phyloP scores from a whole-genome alignment of 2,888 invertebrate genomes.

The Stomorhina lunata region DNA sequence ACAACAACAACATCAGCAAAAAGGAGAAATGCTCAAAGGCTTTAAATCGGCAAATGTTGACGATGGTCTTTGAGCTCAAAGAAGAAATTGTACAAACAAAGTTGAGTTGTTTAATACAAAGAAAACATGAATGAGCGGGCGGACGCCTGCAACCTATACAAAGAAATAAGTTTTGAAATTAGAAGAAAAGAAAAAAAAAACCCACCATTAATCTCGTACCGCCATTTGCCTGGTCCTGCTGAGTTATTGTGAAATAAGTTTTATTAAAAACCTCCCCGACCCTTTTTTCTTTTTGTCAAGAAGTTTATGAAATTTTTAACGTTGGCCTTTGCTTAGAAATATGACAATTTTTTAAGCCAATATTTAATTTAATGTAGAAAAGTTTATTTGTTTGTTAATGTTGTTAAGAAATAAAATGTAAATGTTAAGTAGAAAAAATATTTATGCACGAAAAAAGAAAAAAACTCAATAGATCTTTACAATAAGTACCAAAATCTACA shows the following conservation, averaged over 20 bases:
- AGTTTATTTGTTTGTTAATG: conserved; percentile 30
- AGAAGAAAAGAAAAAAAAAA: too few species aligned
- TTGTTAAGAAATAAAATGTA: conserved; percentile 21
- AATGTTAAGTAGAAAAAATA: neutral
- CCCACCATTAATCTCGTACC: too few species aligned
- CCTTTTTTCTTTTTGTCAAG: neutral
- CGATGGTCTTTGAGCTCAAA: conserved; percentile 45
- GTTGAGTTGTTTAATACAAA: conserved; percentile 36
- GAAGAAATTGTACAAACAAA: conserved; percentile 41
- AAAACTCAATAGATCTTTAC: conserved; percentile 53
- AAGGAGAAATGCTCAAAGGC: neutral
- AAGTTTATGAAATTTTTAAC: neutral
- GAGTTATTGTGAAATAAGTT: too few species aligned
- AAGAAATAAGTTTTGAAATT: neutral
- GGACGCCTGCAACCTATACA: too few species aligned
- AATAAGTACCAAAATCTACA: conserved; percentile 55
- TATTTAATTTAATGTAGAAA: conserved; percentile 49
- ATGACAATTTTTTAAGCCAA: conserved; percentile 42
- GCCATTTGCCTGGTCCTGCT: too few species aligned
- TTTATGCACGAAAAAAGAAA: neutral
- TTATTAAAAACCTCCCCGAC: too few species aligned
- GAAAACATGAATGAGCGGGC: too few species aligned
- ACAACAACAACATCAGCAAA: neutral
- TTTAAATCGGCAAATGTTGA: conserved; percentile 22
- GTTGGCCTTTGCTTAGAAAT: conserved; percentile 5